Conservation (phyloP, 2,797 vertebrate genomes). For the Loriculus beryllinus region DNA sequence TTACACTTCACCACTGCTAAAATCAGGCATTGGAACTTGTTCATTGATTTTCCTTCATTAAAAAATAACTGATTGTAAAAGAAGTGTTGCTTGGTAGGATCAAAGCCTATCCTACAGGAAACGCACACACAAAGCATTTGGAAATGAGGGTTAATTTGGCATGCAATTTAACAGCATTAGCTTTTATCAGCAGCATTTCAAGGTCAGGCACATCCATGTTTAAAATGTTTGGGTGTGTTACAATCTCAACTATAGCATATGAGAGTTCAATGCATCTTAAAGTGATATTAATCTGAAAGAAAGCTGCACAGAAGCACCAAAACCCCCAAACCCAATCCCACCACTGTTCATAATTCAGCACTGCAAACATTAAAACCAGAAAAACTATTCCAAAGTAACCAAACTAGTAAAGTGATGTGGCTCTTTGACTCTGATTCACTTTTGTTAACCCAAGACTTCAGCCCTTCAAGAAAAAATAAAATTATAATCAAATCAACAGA, state of each 20-base stretch:
- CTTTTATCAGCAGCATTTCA: constrained; percentile 82
- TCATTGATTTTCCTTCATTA: constrained; percentile 42
- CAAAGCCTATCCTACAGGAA: constrained; percentile 59
- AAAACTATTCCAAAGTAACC: not conserved
- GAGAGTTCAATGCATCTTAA: not conserved
- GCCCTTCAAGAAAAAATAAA: not conserved
- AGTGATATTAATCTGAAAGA: not conserved
- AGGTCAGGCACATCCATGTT: constrained; percentile 76
- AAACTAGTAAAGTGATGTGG: not conserved
- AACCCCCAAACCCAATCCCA: not conserved
- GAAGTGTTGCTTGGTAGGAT: constrained; percentile 41
- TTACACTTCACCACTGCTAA: not conserved
- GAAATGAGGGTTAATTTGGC: constrained; percentile 77
- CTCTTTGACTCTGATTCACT: not conserved
- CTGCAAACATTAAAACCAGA: not conserved
- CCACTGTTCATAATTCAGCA: not conserved
- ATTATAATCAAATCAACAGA: not conserved
- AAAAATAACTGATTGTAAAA: constrained; percentile 51
- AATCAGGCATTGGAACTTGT: not conserved
- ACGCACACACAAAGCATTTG: constrained; percentile 50
- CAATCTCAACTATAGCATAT: not conserved
- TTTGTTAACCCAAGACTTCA: not conserved
- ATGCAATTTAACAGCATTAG: constrained; percentile 80
- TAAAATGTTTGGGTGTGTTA: constrained; percentile 23
- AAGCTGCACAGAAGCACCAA: not conserved